Evolutionary conservation across 2,113 vertebrate species (phyloP).

Genomic region (Mionectes macconnelli): DNA sequence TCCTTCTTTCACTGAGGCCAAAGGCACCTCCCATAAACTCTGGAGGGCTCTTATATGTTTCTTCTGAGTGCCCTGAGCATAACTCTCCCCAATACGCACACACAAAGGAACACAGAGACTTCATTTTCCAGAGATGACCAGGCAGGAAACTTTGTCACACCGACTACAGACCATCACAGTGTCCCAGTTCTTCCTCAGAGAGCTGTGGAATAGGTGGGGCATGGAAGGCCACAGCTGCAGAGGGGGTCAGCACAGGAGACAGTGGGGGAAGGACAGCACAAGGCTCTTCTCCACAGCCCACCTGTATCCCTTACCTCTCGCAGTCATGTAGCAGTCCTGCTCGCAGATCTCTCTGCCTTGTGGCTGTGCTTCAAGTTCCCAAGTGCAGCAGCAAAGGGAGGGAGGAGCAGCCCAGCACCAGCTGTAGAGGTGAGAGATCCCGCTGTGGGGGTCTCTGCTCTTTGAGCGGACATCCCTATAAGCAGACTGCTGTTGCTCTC

Average conservation of each 20-base stretch:
- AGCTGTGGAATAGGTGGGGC: accelerated
- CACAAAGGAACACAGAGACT: background rate
- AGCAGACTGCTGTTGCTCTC: background rate
- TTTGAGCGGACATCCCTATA: too few species aligned
- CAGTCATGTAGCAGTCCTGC: background rate
- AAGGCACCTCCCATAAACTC: constrained; percentile 55
- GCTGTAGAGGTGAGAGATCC: background rate
- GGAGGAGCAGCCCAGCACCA: background rate
- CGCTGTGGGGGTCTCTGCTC: background rate
- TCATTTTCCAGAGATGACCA: constrained; percentile 9
- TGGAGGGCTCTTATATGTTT: constrained; percentile 53
- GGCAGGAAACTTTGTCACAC: background rate
- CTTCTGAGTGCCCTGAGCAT: constrained; percentile 43
- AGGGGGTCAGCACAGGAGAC: background rate
- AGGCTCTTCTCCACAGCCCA: background rate
- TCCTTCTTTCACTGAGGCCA: constrained; percentile 35
- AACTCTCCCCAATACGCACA: background rate
- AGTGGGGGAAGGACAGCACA: background rate
- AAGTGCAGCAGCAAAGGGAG: background rate
- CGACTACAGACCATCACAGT: accelerated
- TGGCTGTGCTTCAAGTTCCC: background rate
- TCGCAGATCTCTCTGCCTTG: background rate
- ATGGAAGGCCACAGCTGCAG: background rate
- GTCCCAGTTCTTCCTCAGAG: background rate
- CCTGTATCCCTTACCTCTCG: accelerated